Percentiles rank a stretch among this genome's conserved stretches.
Conservation (phyloP, 2,797 vertebrate species). For the Karalla daura region DNA sequence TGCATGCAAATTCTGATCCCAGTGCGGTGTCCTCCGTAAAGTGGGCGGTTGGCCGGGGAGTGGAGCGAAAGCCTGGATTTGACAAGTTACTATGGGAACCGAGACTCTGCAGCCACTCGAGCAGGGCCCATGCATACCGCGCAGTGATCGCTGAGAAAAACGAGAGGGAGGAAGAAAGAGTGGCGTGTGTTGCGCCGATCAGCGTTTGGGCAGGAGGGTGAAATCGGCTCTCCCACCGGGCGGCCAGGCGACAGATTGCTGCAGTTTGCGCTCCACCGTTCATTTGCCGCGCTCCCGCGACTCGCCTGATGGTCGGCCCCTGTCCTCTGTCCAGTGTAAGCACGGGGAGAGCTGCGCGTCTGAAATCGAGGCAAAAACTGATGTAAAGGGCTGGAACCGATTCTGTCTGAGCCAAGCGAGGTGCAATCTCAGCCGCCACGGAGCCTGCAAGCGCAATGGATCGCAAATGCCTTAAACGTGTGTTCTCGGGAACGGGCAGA, state of each 20-base stretch:
- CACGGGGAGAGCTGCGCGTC: conserved; percentile 15
- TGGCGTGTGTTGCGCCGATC: conserved; percentile 45
- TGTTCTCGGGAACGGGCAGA: no score
- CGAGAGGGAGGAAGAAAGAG: conserved; percentile 16
- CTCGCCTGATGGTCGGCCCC: conserved; percentile 34
- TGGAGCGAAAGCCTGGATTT: conserved; percentile 59
- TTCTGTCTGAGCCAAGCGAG: no score
- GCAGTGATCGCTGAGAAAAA: no score
- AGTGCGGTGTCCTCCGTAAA: conserved; percentile 49
- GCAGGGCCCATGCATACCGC: no score
- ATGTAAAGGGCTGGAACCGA: no score
- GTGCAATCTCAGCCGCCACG: neutral
- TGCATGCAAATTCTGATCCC: conserved; percentile 65
- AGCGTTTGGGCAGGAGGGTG: conserved; percentile 22
- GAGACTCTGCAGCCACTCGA: conserved; percentile 55
- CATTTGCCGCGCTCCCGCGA: conserved; percentile 43
- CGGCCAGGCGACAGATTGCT: conserved; percentile 55
- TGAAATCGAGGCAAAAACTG: no score
- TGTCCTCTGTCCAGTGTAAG: conserved; percentile 24
- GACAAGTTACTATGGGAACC: conserved; percentile 77
- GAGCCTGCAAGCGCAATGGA: conserved; percentile 3
- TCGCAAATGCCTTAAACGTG: no score
- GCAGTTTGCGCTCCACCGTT: conserved; percentile 43
- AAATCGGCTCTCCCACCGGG: conserved; percentile 26
- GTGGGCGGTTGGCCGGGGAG: conserved; percentile 54